phyloP scores from a whole-genome alignment of 2,888 invertebrate genomes.

The Drosophila fungiperda region DNA sequence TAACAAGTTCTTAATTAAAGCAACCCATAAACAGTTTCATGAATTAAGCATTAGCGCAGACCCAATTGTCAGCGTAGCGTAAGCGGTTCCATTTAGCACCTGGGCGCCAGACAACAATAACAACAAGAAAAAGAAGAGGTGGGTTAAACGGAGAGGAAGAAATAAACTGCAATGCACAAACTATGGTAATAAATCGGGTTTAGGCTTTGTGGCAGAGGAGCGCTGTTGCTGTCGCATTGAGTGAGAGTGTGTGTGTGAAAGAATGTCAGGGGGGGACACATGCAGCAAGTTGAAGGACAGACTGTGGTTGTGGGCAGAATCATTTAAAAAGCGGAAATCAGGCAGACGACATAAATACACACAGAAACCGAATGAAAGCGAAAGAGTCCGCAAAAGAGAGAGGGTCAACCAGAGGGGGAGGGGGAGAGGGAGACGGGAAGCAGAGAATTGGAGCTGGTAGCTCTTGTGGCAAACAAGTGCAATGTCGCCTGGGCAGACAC shows the following conservation, averaged over 20 bases:
- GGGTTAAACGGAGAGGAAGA: not conserved
- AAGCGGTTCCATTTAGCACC: constrained; percentile 48
- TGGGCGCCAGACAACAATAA: constrained; percentile 34
- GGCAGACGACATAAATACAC: constrained; percentile 73
- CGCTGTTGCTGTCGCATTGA: constrained; percentile 40
- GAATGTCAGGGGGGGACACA: not conserved
- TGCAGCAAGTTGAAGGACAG: constrained; percentile 53
- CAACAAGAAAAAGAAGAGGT: not conserved
- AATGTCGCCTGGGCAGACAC: constrained; percentile 24
- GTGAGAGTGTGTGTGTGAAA: constrained; percentile 12
- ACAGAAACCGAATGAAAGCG: constrained; percentile 20
- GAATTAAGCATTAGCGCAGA: constrained; percentile 28
- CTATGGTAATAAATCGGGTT: constrained; percentile 66
- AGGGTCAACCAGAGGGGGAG: not conserved
- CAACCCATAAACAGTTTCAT: constrained; percentile 3
- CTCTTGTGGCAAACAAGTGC: constrained; percentile 37
- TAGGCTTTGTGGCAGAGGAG: constrained; percentile 28
- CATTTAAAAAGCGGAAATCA: constrained; percentile 80
- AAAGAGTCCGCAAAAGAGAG: not conserved
- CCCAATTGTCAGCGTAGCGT: constrained; percentile 24
- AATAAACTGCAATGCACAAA: constrained; percentile 59
- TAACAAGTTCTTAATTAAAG: constrained; percentile 12
- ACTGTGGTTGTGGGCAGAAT: constrained; percentile 49
- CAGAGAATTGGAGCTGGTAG: not conserved
- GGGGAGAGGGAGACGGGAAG: not conserved